Base-by-base conservation (phyloP, 2,113 vertebrate genomes). In the Peromyscus leucopus region DNA sequence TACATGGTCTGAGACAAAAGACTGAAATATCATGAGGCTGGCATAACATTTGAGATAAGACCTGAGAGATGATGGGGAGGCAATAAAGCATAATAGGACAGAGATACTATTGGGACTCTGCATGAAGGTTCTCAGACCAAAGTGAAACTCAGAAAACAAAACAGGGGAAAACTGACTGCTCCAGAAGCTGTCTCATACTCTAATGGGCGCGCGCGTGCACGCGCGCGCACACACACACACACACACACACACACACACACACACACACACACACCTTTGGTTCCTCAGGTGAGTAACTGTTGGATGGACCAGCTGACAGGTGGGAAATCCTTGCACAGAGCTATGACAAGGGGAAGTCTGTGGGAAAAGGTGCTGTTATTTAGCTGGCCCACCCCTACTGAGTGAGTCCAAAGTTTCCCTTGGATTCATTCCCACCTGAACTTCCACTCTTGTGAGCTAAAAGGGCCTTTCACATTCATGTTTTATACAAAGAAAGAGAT, bases 341-440 rank as follows among this genome's bases (percentile, higher is more conserved):
- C 97, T 98, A 92, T 91, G 98, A 98, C 98, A 99, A 26, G 0
- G 97, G 98, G 95, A 98, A 98, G 97, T 98, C 97, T 98, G 98
- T 98, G 98, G 98, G 97, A 67, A 96, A 98, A 82, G 96, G 94
- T 95, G 97, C 97, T 98, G 96, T 98, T 98, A 94, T 97, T 98
- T 91, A 90, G 97, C 97, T 96, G 93, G 98, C 98, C 98, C 98
- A 98, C 98, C 98, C 98, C 97, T 98, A 96, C 96, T 97, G 98
- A 98, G 96, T 71, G 95, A 98, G 98, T 96, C 97, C 98, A 98
- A 98, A 98, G 98, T 99, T 99, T 98, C 98, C 97, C 87, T 98
- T 99, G 98, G 98, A 98, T 97, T 67, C 87, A 75, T 98, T 98
- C 98, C 98, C 98, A 98, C 97, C 97, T 98, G 98, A 98, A 98